A percentile compares a stretch with the other conserved stretches of the same genome.
Evolutionary conservation across 2,888 invertebrate genomes (phyloP).

Genomic region (Aphrophora alni): DNA sequence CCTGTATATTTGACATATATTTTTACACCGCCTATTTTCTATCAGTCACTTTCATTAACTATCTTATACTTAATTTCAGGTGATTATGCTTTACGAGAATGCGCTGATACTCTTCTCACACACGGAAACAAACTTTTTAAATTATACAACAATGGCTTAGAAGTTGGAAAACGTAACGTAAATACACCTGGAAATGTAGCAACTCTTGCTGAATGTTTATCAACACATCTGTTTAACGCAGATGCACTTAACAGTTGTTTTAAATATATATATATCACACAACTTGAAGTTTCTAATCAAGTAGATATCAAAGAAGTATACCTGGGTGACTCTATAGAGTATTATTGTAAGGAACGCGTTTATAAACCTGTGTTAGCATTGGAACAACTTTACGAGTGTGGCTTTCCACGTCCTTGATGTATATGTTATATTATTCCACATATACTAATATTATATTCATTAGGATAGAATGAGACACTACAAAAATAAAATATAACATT

Average conservation of each 20-base stretch:
- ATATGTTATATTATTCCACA: too few relatives aligned
- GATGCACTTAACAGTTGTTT: background rate
- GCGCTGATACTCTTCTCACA: background rate
- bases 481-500: too few relatives aligned
- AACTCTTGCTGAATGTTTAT: background rate
- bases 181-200: background rate
- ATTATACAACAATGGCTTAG: background rate
- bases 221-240: background rate
- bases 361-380: background rate
- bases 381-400: background rate
- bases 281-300: background rate
- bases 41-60: too few relatives aligned
- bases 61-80: background rate
- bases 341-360: background rate
- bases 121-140: background rate
- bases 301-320: background rate
- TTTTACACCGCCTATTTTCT: too few relatives aligned
- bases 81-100: background rate
- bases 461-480: too few relatives aligned
- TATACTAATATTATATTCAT: too few relatives aligned
- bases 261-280: background rate
- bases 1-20: too few relatives aligned
- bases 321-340: background rate
- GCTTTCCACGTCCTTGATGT: too few relatives aligned
- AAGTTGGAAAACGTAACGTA: background rate